Conservation (phyloP, 2,113 vertebrate genomes). For the Apteryx owenii region DNA sequence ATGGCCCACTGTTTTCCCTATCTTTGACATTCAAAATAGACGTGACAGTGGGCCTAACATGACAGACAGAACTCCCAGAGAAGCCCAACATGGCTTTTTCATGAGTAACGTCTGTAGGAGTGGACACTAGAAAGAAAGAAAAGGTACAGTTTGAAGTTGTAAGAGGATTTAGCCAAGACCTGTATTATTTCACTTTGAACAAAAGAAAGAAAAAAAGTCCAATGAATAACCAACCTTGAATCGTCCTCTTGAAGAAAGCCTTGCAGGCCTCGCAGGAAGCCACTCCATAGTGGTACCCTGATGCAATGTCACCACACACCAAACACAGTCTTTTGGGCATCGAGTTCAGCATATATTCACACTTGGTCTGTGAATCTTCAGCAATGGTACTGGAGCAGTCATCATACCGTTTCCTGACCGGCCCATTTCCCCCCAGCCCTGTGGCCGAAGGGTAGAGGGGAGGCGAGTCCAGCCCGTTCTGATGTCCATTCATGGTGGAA, state of each 20-base stretch:
- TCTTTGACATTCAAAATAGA: not conserved
- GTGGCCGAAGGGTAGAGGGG: constrained; percentile 93
- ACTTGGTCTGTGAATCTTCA: constrained; percentile 99
- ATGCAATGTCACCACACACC: constrained; percentile 98
- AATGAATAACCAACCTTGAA: constrained; percentile 92
- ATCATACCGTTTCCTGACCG: constrained; percentile 94
- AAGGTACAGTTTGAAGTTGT: not conserved
- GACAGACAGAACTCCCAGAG: not conserved
- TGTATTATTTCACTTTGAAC: not conserved
- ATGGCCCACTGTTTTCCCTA: not conserved
- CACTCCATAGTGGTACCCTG: constrained; percentile 98
- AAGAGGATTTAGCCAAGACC: not conserved
- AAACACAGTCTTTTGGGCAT: constrained; percentile 99
- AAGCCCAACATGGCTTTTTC: not conserved
- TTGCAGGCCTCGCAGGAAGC: constrained; percentile 99
- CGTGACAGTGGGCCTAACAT: fast-evolving
- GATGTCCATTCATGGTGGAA: constrained; percentile 99
- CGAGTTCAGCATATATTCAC: constrained; percentile 99
- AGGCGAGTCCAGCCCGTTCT: constrained; percentile 98
- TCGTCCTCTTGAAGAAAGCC: constrained; percentile 99
- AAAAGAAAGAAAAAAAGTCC: not conserved
- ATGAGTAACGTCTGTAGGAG: not conserved
- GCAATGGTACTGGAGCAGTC: constrained; percentile 98
- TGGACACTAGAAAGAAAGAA: not conserved
- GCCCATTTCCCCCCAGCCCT: constrained; percentile 88